These are phyloP conservation scores for Hoplostethus atlanticus DNA, from an alignment of 2,797 vertebrate species.

Conservation along the genomic window DNA sequence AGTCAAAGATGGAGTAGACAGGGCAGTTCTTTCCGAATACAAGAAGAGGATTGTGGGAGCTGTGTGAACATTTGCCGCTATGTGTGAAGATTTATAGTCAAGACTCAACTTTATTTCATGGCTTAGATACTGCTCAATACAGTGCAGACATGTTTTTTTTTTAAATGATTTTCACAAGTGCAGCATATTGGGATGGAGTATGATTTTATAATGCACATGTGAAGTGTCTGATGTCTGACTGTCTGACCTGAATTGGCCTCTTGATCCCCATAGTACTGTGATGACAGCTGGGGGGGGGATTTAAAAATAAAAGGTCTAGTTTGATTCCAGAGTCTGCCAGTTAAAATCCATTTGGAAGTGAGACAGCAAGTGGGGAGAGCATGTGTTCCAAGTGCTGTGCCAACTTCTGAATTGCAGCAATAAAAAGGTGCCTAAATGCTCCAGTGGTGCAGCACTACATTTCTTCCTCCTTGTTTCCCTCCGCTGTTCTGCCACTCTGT, in stretches of 20 bases:
- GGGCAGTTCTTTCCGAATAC: too few relatives aligned
- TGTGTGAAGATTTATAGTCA: slow-evolving; percentile 24
- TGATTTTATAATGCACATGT: slow-evolving; percentile 2
- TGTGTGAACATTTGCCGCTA: not conserved
- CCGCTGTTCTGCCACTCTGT: slow-evolving; percentile 11
- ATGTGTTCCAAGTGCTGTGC: too few relatives aligned
- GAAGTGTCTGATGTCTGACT: slow-evolving; percentile 14
- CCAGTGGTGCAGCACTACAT: not conserved
- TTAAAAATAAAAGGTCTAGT: not conserved
- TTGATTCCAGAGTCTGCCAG: slow-evolving; percentile 2
- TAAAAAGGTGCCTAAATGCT: not conserved
- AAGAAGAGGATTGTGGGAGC: not conserved
- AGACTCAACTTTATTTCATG: slow-evolving; percentile 15
- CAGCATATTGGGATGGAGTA: too few relatives aligned
- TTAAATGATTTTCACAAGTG: too few relatives aligned
- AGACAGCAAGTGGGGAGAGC: slow-evolving; percentile 1
- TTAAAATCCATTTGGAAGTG: slow-evolving; percentile 3
- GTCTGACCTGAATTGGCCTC: slow-evolving; percentile 3
- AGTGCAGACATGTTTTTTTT: too few relatives aligned
- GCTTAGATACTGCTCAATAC: too few relatives aligned
- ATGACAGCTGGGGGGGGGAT: slow-evolving; percentile 13
- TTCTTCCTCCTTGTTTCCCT: not conserved
- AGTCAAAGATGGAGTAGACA: too few relatives aligned
- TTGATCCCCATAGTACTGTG: slow-evolving; percentile 12
- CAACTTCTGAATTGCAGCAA: not conserved